Conservation (phyloP, 2,113 vertebrate genomes). For the Eretmodus cyanostictus region DNA sequence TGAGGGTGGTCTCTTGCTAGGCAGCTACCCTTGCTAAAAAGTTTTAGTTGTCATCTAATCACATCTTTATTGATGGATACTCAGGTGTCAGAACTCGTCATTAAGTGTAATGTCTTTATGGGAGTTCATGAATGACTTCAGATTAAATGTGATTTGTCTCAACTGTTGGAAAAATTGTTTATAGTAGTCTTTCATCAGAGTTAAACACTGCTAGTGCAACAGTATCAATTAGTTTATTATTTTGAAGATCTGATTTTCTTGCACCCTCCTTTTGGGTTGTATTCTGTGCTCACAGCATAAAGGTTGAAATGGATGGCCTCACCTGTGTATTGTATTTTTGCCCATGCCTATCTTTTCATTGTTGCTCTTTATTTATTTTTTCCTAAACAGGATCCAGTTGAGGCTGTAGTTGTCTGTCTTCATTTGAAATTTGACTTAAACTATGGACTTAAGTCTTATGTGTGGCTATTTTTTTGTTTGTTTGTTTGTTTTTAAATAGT, state of each 20-base stretch:
- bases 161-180: neutral
- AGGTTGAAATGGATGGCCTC: neutral
- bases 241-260: neutral
- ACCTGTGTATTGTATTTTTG: neutral
- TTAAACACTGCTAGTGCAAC: neutral
- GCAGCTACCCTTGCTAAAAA: neutral
- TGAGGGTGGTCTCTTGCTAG: neutral
- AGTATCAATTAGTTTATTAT: neutral
- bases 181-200: neutral
- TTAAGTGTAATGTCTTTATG: neutral
- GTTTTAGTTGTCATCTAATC: neutral
- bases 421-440: neutral
- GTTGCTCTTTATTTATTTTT: neutral
- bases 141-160: neutral
- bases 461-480: rapidly evolving
- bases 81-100: neutral
- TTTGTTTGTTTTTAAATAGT: slow-evolving; percentile 43
- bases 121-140: neutral
- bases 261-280: neutral
- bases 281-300: neutral
- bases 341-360: neutral
- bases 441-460: neutral
- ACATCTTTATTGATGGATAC: neutral
- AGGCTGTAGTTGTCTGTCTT: neutral
- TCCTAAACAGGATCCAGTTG: neutral